Conservation (phyloP, 92 coral and sea anemone genomes). For the Umimayanthus chanpuru region DNA sequence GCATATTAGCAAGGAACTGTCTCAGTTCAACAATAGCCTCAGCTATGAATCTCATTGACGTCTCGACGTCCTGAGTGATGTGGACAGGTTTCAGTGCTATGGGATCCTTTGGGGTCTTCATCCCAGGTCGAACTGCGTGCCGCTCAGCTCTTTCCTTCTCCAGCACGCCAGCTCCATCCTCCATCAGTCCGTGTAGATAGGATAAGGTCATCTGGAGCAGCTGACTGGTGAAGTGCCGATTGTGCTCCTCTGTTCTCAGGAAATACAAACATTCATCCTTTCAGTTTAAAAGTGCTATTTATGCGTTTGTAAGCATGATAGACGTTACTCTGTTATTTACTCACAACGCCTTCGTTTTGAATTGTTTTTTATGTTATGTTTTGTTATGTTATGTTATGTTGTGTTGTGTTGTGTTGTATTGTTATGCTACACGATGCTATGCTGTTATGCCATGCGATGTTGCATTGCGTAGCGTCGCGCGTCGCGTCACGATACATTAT, state of each 20-base stretch:
- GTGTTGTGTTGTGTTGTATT: no score
- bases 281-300: not conserved
- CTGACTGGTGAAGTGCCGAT: conserved; percentile 88
- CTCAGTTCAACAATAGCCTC: conserved; percentile 73
- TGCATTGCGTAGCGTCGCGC: no score
- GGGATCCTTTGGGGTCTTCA: not conserved
- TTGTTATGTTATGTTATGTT: no score
- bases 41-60: conserved; percentile 59
- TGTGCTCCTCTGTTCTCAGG: conserved; percentile 77
- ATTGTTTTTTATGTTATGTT: no score
- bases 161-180: conserved; percentile 79
- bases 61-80: conserved; percentile 48
- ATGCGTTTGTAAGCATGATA: no score
- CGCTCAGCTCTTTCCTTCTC: conserved; percentile 59
- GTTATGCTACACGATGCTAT: no score
- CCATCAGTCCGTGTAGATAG: conserved; percentile 82
- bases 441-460: no score
- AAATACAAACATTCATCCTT: not conserved
- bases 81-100: conserved; percentile 7
- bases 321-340: no score
- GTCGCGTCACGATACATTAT: no score
- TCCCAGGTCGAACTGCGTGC: not conserved
- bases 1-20: conserved; percentile 66
- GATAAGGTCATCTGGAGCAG: conserved; percentile 90
- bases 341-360: no score